A percentile compares a stretch with the other conserved stretches of the same genome.
Conservation (phyloP, 2,888 invertebrate genomes). For the Morpho helenor region DNA sequence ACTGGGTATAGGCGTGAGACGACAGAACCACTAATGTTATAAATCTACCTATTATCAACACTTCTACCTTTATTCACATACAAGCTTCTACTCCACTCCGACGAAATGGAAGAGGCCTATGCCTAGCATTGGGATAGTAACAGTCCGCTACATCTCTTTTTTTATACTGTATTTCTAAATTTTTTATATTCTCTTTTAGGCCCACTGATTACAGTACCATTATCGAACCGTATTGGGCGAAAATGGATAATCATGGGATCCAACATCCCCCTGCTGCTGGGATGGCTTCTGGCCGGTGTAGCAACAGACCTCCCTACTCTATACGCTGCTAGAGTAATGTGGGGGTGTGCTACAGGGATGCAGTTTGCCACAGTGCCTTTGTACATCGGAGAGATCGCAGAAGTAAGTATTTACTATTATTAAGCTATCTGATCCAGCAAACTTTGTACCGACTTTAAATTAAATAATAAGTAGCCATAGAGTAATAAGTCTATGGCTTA, state of each 20-base stretch:
- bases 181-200: conserved; percentile 55
- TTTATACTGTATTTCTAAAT: background rate
- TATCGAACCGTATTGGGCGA: conserved; percentile 83
- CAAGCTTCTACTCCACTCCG: too few relatives aligned
- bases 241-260: conserved; percentile 84
- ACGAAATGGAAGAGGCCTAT: too few relatives aligned
- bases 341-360: conserved; percentile 84
- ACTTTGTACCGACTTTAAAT: too few relatives aligned
- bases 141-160: too few relatives aligned
- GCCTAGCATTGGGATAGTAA: too few relatives aligned
- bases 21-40: too few relatives aligned
- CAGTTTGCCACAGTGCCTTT: conserved; percentile 88
- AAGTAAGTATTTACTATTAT: conserved; percentile 58
- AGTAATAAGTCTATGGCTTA: too few relatives aligned
- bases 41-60: too few relatives aligned
- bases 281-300: conserved; percentile 85
- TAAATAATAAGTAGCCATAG: too few relatives aligned
- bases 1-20: too few relatives aligned
- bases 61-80: too few relatives aligned
- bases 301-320: conserved; percentile 67
- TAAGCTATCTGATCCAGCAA: too few relatives aligned
- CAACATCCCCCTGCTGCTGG: conserved; percentile 83
- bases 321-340: conserved; percentile 78
- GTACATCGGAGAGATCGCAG: conserved; percentile 92
- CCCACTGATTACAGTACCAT: conserved; percentile 83